phyloP scores from a whole-genome alignment of 2,888 invertebrate species.

The Euspilapteryx auroguttella region DNA sequence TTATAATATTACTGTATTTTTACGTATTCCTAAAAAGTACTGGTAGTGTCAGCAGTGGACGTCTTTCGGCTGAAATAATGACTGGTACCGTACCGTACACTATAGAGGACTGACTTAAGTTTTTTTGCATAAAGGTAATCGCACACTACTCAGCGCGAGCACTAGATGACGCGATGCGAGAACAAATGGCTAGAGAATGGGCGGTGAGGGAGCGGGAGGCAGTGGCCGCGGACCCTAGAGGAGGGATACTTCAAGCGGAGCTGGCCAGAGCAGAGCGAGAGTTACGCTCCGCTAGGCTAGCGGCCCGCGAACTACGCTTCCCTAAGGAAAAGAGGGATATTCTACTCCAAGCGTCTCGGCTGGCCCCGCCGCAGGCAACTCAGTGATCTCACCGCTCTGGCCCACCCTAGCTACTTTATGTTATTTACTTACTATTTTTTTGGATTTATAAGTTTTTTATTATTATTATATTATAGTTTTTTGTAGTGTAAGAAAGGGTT shows the following conservation, averaged over 20 bases:
- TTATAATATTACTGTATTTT: too few relatives aligned
- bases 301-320: slow-evolving; percentile 88
- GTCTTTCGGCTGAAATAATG: too few relatives aligned
- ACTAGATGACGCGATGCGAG: slow-evolving; percentile 93
- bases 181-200: slow-evolving; percentile 96
- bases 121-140: too few relatives aligned
- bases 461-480: too few relatives aligned
- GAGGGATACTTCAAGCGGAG: slow-evolving; percentile 78
- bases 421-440: not conserved
- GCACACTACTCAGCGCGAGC: slow-evolving; percentile 92
- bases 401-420: slow-evolving; percentile 15
- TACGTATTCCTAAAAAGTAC: too few relatives aligned
- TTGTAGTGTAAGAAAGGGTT: too few relatives aligned
- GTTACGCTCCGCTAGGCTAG: slow-evolving; percentile 80
- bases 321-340: slow-evolving; percentile 96
- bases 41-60: too few relatives aligned
- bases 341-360: slow-evolving; percentile 87
- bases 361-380: slow-evolving; percentile 52
- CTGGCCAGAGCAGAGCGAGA: slow-evolving; percentile 84
- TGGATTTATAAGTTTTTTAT: too few relatives aligned
- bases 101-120: too few relatives aligned
- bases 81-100: too few relatives aligned
- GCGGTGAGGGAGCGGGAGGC: slow-evolving; percentile 74
- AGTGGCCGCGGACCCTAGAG: slow-evolving; percentile 14
- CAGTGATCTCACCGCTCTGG: slow-evolving; percentile 47